Evolutionary conservation across 2,797 vertebrate genomes (phyloP), one percentile per base, ranked within the genome.

Genomic region (Dallia pectoralis): DNA sequence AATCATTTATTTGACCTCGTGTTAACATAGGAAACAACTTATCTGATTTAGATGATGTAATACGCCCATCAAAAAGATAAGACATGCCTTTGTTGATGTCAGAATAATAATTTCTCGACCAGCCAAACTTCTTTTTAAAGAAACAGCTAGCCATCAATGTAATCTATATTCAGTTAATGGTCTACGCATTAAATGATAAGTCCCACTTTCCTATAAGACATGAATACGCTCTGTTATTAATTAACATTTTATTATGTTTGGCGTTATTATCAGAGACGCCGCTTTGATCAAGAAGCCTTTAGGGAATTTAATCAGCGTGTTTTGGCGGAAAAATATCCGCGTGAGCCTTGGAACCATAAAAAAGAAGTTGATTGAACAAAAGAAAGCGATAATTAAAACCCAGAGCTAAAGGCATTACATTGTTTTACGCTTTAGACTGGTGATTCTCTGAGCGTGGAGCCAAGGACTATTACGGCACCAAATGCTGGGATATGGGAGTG

Each of bases 281-380:
- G 81, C 91, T 91, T 92, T 91, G 89, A 92, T 91, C 89, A 90
- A 72, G 77, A 84, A 79, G 71, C 81, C 77, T 83, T 81, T 69
- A 73, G 89, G 86, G 77, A 84, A 80, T 86, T 85, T 89, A 90
- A 90, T 91, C 87, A 90, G 85, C 79, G 70, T 9, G 78, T 76
- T 70, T 86, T 81, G 85, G 85, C 82, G 79, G 80, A 72, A 71
- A 80, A 82, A 85, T 80, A 81, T 83, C 78, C 83, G 72, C 62
- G 27, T 19, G 16, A 29, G n/a, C 30, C 40, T 19, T 12, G 48
- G 4, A 67, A 62, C 66, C 80, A 79, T 53, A 49, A 70, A 79
- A 78, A 61, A 40, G 73, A 68, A 74, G 82, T 82, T 87, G 84
- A 90, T 85, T 85, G 83, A 79, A 81, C 71, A 19, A 76, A 83